These are phyloP conservation scores for Celastrina argiolus DNA, from an alignment of 2,888 invertebrate species.

Conservation along the genomic window DNA sequence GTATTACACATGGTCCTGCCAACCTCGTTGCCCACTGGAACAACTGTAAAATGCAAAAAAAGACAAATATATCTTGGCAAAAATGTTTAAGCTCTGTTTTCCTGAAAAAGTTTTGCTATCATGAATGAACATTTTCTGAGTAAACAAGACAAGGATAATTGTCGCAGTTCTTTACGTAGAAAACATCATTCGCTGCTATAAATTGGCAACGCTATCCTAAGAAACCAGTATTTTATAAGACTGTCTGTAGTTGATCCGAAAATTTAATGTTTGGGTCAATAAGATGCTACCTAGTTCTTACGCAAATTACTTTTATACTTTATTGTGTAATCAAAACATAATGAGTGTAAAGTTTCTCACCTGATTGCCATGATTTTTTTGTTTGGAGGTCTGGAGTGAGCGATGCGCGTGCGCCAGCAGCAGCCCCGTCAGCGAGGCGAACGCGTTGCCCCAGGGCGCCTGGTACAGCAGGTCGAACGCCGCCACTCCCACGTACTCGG, in stretches of 20 bases:
- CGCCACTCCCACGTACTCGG: slow-evolving; percentile 48
- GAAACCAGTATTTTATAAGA: no score
- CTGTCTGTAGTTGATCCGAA: no score
- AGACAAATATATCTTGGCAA: background rate
- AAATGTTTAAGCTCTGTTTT: background rate
- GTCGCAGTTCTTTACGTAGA: no score
- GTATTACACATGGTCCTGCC: background rate
- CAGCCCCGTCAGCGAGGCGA: slow-evolving; percentile 60
- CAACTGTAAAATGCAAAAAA: slow-evolving; percentile 39
- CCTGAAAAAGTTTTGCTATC: no score
- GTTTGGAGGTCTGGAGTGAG: slow-evolving; percentile 41
- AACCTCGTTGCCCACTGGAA: slow-evolving; percentile 52
- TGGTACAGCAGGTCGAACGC: slow-evolving; percentile 69
- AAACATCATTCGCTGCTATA: no score
- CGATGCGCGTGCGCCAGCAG: slow-evolving; percentile 60
- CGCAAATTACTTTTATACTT: slow-evolving; percentile 27
- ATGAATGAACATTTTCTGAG: no score
- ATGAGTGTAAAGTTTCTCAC: background rate
- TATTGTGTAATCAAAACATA: no score
- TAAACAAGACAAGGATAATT: no score
- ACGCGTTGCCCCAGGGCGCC: slow-evolving; percentile 65
- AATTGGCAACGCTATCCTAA: no score
- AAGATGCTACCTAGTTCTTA: slow-evolving; percentile 45
- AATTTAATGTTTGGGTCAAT: no score
- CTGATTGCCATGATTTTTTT: background rate